Evolutionary conservation across 2,797 vertebrate species (phyloP), one percentile per base, ranked within the genome.

Genomic region (Cirrhinus mrigala): DNA sequence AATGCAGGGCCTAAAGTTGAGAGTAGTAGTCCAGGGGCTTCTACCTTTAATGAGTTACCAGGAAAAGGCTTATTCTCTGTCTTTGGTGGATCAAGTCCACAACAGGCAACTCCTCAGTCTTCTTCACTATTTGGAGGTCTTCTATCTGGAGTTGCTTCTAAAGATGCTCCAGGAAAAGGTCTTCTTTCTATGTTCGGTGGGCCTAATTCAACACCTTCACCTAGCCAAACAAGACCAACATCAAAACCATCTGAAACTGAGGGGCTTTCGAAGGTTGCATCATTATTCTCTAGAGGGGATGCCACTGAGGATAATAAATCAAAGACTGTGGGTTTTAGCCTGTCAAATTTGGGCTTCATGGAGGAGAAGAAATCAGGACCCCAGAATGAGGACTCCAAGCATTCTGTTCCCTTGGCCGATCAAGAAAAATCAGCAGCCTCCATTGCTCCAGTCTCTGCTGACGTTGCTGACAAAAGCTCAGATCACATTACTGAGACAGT

Each of bases 101-200:
- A 93, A 82, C 87, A 90, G 70, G 29, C 88, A 33, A 71, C 89
- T 86, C 76, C 85, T 81, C 89, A 90, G 70, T 88, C 92, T 71
- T 29, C 85, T 86, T 93, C 92, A 87, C 58, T 90, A 1, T 91
- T 94, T 46, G 90, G 89, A 87, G 89, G 89, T 14, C 89, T 92
- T 92, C 93, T 94, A 82, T 88, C 95, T 85, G 90, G 89, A 79
- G 37, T 93, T 87, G 82, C 85, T 87, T 71, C 92, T 0, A 94
- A 93, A 76, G 95, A 96, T 81, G 86, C 81, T 50, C 71, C 92
- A 70, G 92, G 92, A 89, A 96, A 91, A 92, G 92, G 89, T 91
- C 86, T 97, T 86, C 93, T 96, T 91, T 96, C 96, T 83, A 93
- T 95, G 83, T 93, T 96, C 86, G 93, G 88, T 88, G 93, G 85